A percentile compares a stretch with the other conserved stretches of the same genome.
These are phyloP conservation scores for Sipha maydis DNA, from an alignment of 2,888 invertebrate genomes.

Conservation along the genomic window DNA sequence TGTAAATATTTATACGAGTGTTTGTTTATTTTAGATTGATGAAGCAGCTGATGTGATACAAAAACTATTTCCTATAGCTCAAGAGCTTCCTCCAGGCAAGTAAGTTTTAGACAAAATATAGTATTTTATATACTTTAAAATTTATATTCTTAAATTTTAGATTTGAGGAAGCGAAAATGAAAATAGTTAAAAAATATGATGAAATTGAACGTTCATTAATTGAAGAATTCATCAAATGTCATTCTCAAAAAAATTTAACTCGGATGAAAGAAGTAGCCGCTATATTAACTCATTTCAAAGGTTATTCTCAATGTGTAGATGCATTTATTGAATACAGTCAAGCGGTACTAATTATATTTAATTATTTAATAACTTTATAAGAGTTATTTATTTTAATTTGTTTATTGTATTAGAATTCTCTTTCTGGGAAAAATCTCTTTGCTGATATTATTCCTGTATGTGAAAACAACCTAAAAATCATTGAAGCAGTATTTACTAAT, in stretches of 20 bases:
- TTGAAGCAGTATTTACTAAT: conserved; percentile 89
- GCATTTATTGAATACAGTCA: conserved; percentile 97
- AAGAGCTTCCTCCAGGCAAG: conserved; percentile 90
- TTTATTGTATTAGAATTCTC: conserved; percentile 76
- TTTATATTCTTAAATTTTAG: conserved; percentile 51
- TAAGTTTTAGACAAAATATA: conserved; percentile 66
- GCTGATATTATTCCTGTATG: conserved; percentile 89
- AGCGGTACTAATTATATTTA: conserved; percentile 72
- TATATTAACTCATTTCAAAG: conserved; percentile 94
- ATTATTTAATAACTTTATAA: neutral
- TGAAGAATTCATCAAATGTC: conserved; percentile 92
- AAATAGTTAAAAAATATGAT: conserved; percentile 88
- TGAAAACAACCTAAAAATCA: conserved; percentile 83
- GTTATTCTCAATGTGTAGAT: conserved; percentile 95
- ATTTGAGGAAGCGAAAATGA: conserved; percentile 84
- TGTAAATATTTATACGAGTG: conserved; percentile 62
- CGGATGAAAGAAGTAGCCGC: conserved; percentile 94
- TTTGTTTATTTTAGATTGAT: conserved; percentile 73
- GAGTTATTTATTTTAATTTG: conserved; percentile 5
- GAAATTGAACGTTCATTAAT: conserved; percentile 90
- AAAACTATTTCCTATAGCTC: conserved; percentile 93
- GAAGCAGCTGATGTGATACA: conserved; percentile 98
- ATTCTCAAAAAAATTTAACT: conserved; percentile 82
- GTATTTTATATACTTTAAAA: conserved; percentile 4
- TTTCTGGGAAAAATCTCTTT: conserved; percentile 89